phyloP scores from a whole-genome alignment of 2,113 vertebrate genomes.

The Opisthocomus hoazin region DNA sequence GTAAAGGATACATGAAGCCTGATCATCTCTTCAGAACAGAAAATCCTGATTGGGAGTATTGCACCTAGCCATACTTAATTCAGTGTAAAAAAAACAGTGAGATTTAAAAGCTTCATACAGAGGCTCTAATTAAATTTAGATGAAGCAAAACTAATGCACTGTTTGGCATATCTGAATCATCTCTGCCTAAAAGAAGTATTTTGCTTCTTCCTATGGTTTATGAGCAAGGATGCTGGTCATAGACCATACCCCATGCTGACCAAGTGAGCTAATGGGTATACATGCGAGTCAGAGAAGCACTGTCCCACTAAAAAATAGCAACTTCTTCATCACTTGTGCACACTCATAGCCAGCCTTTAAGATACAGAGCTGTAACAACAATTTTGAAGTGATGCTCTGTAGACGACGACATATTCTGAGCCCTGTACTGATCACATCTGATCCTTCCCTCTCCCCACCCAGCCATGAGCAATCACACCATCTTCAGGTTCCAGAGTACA shows the following conservation, averaged over 20 bases:
- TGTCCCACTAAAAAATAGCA: neutral
- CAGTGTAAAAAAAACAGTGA: neutral
- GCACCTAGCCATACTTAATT: neutral
- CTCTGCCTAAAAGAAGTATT: neutral
- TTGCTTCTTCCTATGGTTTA: neutral
- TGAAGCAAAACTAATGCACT: conserved; percentile 26
- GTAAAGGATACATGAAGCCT: neutral
- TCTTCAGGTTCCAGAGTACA: neutral
- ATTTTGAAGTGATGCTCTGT: neutral
- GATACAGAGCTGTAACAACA: neutral
- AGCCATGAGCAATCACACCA: neutral
- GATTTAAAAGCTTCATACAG: conserved; percentile 19
- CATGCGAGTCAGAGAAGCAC: neutral
- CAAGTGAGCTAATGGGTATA: neutral
- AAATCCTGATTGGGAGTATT: neutral
- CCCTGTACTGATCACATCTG: neutral
- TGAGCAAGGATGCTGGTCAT: neutral
- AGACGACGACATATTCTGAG: neutral
- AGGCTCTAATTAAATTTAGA: conserved; percentile 27
- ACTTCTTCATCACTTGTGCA: neutral
- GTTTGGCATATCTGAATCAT: neutral
- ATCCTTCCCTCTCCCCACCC: neutral
- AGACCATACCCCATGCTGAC: neutral
- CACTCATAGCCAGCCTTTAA: neutral
- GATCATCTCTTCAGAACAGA: neutral